Base-by-base conservation (phyloP, 1,140 invertebrate species). In the Ceratina australensis region DNA sequence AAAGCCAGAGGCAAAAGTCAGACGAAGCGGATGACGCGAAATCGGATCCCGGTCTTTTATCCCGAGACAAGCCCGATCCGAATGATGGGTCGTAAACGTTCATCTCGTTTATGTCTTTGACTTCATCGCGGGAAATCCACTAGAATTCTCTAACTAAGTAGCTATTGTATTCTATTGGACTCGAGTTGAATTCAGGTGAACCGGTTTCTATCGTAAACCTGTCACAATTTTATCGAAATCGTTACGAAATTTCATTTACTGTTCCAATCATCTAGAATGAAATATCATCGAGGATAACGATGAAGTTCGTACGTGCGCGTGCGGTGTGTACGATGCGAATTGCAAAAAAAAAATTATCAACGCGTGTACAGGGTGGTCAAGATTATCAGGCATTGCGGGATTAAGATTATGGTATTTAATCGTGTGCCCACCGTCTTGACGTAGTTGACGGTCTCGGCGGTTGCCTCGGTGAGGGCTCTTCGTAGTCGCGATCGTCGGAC, bases 401-500 rank as follows among this genome's bases (percentile, higher is more conserved):
- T 66, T 57, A 68, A 80, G 68, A 24, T 54, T 71, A 69, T 81
- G 71, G 33, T 42, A 42, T 42, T 42, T 42, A 42, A 42, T 42
- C 33, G 33, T 42, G 75, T 89, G 86, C 91, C 94, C 95, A 97
- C 96, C 96, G 96, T 96, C 95, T 96, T 96, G 93, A 96, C 96
- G 94, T 96, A 95, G 94, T 94, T 95, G 93, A 97, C 95, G 89
- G 96, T 96, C 93, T 97, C 96, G 92, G 95, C 95, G 87, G 96
- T 96, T 88, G 96, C 96, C 93, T 97, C 96, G 90, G 96, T 97
- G 93, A 96, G 96, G 87, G 96, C 96, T 89, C 96, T 94, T 90
- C 96, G 94, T 91, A 97, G 94, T 89, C 95, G 94, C 88, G 95
- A 94, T 86, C 96, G 94, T 88, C 96, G 94, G 88, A 95, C 95